phyloP scores from a whole-genome alignment of 2,888 invertebrate genomes.

The Frankliniella intonsa region DNA sequence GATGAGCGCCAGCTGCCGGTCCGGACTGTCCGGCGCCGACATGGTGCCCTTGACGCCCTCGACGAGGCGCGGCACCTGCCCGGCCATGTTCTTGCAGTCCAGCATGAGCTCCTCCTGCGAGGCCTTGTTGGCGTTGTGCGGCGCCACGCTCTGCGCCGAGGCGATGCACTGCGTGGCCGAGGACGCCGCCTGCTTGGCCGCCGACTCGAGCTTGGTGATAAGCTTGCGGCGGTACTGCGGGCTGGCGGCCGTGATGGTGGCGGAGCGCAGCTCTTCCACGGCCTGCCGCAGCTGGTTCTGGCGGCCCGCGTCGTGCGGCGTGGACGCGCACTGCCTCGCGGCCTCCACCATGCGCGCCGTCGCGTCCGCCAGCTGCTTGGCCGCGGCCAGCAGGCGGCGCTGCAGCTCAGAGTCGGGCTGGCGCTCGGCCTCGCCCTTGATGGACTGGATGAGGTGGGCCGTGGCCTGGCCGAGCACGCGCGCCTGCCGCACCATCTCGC shows the following conservation, averaged over 20 bases:
- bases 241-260: conserved; percentile 80
- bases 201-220: conserved; percentile 62
- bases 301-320: conserved; percentile 74
- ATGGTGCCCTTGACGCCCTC: conserved; percentile 70
- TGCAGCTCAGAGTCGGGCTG: conserved; percentile 86
- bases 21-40: conserved; percentile 64
- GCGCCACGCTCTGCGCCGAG: conserved; percentile 76
- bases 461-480: conserved; percentile 89
- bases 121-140: conserved; percentile 65
- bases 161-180: conserved; percentile 88
- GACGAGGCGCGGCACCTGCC: conserved; percentile 74
- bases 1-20: conserved; percentile 73
- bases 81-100: conserved; percentile 69
- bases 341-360: conserved; percentile 97
- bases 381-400: conserved; percentile 84
- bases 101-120: conserved; percentile 68
- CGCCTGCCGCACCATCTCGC: conserved; percentile 93
- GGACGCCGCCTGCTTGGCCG: conserved; percentile 79
- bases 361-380: conserved; percentile 91
- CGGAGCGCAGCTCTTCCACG: conserved; percentile 88
- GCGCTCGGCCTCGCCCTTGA: conserved; percentile 89
- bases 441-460: conserved; percentile 86
- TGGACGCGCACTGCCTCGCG: conserved; percentile 84
- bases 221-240: conserved; percentile 69
- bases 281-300: conserved; percentile 81